Conservation (phyloP, 1,140 invertebrate species). For the Zeugodacus cucurbitae region DNA sequence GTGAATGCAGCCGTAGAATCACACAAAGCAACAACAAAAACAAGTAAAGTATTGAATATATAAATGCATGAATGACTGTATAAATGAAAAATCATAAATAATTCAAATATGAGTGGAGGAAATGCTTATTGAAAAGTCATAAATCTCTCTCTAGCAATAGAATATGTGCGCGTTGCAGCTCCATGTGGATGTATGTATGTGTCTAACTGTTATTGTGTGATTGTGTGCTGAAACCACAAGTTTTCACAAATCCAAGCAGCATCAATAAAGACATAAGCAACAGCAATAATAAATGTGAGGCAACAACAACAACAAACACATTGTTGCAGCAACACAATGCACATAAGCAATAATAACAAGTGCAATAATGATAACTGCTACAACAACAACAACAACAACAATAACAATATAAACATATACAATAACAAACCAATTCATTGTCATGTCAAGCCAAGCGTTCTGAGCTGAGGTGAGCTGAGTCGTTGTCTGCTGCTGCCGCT, state of each 20-base stretch:
- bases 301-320: not conserved
- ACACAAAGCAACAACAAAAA: not conserved
- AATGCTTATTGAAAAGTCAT: conserved; percentile 38
- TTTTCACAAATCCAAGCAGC: conserved; percentile 25
- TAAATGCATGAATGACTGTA: not conserved
- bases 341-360: conserved; percentile 28
- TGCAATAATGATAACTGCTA: conserved; percentile 13
- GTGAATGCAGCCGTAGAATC: not conserved
- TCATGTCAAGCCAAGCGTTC: not conserved
- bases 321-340: not conserved
- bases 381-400: conserved; percentile 6
- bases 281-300: conserved; percentile 1
- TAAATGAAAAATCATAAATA: conserved; percentile 12
- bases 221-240: not conserved
- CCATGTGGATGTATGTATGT: not conserved
- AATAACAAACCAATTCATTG: conserved; percentile 24
- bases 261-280: conserved; percentile 30
- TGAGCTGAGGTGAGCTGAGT: not conserved
- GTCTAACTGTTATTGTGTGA: not conserved
- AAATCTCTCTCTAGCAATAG: not conserved
- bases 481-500: not conserved
- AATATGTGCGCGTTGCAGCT: not conserved
- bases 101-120: conserved; percentile 16
- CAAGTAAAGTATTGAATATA: not conserved
- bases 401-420: not conserved